Evolutionary conservation across 2,113 vertebrate genomes (phyloP), one percentile per base, ranked within the genome.

Genomic region (Ophthalmolycus amberensis): DNA sequence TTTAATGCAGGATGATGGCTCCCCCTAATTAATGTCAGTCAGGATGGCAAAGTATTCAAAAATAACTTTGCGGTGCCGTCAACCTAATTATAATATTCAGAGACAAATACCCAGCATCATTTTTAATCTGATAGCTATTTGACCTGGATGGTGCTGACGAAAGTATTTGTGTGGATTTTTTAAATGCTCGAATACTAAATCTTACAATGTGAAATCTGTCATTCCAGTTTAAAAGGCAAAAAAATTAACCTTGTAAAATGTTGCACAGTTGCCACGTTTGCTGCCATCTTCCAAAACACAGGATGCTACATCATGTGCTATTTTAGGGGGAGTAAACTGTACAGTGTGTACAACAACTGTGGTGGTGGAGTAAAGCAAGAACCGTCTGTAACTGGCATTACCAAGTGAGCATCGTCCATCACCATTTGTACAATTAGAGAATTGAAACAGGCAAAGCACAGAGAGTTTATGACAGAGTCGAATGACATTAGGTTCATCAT

Each of bases 1-100:
- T 83, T 75, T 77, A 83, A 86, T 80, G 72, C 66, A 64, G 75
- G 50, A 79, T 75, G 82, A 89, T 11, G 46, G 88, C 64, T 75
- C 70, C 12, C 18, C n/a, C 80, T 88, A 85, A 88, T 87, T 72
- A 86, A 83, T 75, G 88, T 85, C 88, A 89, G 75, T 82, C 80
- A 84, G 38, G 25, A 85, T 67, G 60, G 70, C 18, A 66, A 82
- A 59, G 60, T 48, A 77, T 77, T 83, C 50, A 77, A 75, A 87
- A 85, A 83, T 69, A 84, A 50, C 74, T 71, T 34, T 62, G 71
- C 10, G 0, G 32, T 42, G 64, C 66, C 37, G 0, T 56, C 78
- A 76, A 37, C 40, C 22, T 22, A 78, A 62, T 73, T 71, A 74
- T 68, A 80, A 77, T 42, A 72, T 65, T 65, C 58, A 16, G 44